Base-by-base conservation (phyloP, 1,140 invertebrate species). In the Drosophila neocordata region DNA sequence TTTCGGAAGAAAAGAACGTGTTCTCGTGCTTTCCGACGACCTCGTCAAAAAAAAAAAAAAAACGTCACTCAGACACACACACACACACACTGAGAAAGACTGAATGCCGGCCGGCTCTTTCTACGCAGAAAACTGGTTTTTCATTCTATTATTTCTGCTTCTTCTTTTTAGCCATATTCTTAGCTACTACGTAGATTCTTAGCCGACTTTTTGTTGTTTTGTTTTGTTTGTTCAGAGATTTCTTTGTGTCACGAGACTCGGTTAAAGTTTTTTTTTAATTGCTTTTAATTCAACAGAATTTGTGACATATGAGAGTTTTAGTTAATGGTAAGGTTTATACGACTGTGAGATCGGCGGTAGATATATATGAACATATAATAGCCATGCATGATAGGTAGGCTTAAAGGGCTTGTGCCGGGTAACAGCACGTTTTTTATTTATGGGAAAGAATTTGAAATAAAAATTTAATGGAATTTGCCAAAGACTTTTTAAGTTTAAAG, bases 51-150 rank as follows among this genome's bases (percentile, higher is more conserved):
- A 3, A 38, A 38, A 37, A 37, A 37, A 12, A 37, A 38, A 48
- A 48, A 34, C 58, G 68, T 76, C 78, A 76, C 76, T 67, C 65
- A 82, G 13, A 15, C 37, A 41, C 41, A 8, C 76, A 69, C 65
- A 82, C 76, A 69, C 65, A 82, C 15, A 44, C 13, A 18, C 15
- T 4, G 41, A 48, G 41, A 48, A 6, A 31, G 4, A 31, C 27
- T 31, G 69, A 87, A 87, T 38, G 82, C 82, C 82, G 82, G 82
- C 82, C 82, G 82, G 82, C 81, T 71, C 52, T 67, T 80, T 73
- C 56, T 57, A 65, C 63, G 60, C 22, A 18, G 34, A 57, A 75
- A 87, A 87, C 82, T 82, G 82, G 82, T 87, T 85, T 31, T 79
- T 77, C 53, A 69, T 83, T 31, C 69, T 71, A 61, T 15, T 34